Evolutionary conservation across 2,797 vertebrate genomes (phyloP).

Genomic region (Leuciscus waleckii): DNA sequence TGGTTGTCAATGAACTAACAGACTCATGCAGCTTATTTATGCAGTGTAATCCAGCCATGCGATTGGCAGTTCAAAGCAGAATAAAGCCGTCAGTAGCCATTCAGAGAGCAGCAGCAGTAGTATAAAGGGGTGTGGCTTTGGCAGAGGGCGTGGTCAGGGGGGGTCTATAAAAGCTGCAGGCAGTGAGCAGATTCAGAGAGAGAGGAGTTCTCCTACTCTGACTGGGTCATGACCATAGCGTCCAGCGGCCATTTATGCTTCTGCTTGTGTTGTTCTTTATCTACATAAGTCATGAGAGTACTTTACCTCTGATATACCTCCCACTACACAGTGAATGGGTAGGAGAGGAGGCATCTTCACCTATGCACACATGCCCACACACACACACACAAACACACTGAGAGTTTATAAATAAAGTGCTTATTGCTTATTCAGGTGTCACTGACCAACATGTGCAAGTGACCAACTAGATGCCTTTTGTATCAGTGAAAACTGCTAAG

Average conservation of each 20-base stretch:
- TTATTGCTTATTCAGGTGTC: not conserved
- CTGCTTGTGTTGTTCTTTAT: constrained; percentile 58
- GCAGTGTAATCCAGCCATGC: constrained; percentile 64
- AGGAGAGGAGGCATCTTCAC: constrained; percentile 82
- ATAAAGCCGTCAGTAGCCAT: constrained; percentile 65
- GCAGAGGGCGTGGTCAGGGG: not conserved
- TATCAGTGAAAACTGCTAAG: not conserved
- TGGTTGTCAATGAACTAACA: constrained; percentile 39
- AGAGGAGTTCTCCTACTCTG: constrained; percentile 43
- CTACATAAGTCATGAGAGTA: constrained; percentile 63
- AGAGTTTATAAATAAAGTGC: not conserved
- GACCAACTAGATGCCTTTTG: not conserved
- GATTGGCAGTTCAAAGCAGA: constrained; percentile 59
- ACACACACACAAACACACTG: constrained; percentile 37
- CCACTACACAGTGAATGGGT: constrained; percentile 81
- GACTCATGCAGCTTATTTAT: constrained; percentile 65
- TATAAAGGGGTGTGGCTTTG: not conserved
- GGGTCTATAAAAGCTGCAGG: constrained; percentile 32
- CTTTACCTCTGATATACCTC: constrained; percentile 86
- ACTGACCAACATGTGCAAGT: not conserved
- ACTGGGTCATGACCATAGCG: constrained; percentile 53
- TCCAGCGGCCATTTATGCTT: constrained; percentile 40
- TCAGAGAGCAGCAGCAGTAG: constrained; percentile 61
- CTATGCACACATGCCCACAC: constrained; percentile 67
- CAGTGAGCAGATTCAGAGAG: constrained; percentile 44